These are phyloP conservation scores for Potorous gilbertii DNA, from an alignment of 2,797 vertebrate genomes.

Conservation along the genomic window DNA sequence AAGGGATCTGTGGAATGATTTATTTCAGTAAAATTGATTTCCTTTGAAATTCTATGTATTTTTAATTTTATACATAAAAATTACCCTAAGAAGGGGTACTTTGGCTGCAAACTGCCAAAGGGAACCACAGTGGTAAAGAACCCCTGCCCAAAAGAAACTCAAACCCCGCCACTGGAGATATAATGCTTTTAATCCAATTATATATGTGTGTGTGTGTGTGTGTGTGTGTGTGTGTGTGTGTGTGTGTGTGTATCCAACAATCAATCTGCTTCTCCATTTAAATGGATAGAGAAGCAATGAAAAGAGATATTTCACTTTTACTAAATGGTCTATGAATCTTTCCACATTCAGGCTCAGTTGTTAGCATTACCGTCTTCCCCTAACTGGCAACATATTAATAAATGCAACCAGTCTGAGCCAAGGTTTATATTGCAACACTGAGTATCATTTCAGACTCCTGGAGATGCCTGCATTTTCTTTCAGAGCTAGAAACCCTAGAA, in stretches of 20 bases:
- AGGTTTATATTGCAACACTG: background rate
- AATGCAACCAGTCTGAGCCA: background rate
- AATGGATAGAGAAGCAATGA: background rate
- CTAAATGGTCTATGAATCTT: background rate
- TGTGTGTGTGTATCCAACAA: background rate
- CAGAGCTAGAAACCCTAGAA: background rate
- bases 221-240: too few relatives aligned
- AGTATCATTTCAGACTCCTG: background rate
- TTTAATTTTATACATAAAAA: background rate
- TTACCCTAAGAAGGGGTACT: background rate
- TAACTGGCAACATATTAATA: background rate
- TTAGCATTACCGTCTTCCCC: background rate
- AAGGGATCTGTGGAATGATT: background rate
- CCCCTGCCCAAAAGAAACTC: background rate
- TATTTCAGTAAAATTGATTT: background rate
- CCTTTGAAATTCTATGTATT: background rate
- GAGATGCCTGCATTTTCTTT: background rate
- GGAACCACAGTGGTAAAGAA: background rate
- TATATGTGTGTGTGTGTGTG: too few relatives aligned
- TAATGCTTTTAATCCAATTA: too few relatives aligned
- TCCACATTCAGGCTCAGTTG: background rate
- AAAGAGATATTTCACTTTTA: slow-evolving; percentile 5
- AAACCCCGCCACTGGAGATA: slow-evolving; percentile 38
- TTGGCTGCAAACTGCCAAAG: background rate
- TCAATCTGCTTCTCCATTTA: slow-evolving; percentile 21